Evolutionary conservation across 1,140 invertebrate genomes (phyloP).

Genomic region (Lasioglossum baleicum): DNA sequence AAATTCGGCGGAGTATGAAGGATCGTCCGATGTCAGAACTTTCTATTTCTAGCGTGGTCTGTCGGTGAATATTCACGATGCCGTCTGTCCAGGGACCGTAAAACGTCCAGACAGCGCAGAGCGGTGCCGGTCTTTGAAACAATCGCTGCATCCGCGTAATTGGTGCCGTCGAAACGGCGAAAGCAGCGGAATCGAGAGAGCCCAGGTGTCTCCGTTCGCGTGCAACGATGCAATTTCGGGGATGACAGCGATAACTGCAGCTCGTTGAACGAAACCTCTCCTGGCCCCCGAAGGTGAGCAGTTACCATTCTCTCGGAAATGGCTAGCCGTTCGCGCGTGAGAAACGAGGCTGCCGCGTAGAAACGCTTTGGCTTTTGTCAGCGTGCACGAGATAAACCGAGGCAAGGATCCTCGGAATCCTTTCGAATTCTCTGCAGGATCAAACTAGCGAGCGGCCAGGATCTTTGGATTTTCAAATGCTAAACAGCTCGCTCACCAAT

Average conservation of each 20-base stretch:
- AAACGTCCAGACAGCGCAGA: neutral
- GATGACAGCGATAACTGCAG: constrained; percentile 53
- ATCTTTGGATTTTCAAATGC: too few species aligned
- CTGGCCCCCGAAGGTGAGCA: constrained; percentile 31
- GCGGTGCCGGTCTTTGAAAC: neutral
- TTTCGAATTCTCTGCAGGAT: too few species aligned
- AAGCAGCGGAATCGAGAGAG: neutral
- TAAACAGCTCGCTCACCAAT: too few species aligned
- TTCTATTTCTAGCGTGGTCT: neutral
- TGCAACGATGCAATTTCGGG: constrained; percentile 60
- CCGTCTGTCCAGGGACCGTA: neutral
- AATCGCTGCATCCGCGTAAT: neutral
- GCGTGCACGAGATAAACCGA: too few species aligned
- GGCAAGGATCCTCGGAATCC: too few species aligned
- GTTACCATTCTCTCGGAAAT: constrained; percentile 57
- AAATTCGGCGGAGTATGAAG: too few species aligned
- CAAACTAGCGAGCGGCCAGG: too few species aligned
- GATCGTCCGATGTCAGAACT: neutral
- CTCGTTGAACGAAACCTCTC: constrained; percentile 39
- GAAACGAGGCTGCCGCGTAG: constrained; percentile 27
- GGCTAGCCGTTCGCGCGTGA: constrained; percentile 43
- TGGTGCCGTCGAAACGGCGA: constrained; percentile 16
- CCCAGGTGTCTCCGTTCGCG: constrained; percentile 41
- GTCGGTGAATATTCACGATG: neutral
- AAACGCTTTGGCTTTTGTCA: too few species aligned